Conservation (phyloP, 1,140 invertebrate genomes). For the Heterodera carotae region DNA sequence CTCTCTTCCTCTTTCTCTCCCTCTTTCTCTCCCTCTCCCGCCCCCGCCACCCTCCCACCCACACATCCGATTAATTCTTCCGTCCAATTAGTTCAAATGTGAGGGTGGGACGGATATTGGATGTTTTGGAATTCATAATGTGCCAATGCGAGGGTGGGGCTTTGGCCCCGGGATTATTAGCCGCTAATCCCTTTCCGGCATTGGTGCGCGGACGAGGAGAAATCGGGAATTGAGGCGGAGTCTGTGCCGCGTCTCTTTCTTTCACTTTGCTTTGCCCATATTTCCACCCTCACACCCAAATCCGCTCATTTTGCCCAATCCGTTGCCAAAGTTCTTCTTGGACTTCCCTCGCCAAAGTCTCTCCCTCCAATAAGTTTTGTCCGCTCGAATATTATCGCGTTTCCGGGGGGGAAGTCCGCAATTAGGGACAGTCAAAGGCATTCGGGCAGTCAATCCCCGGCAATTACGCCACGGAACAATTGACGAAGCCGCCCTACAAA, state of each 20-base stretch:
- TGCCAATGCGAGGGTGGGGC: conserved; percentile 9
- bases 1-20: no score
- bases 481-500: neutral
- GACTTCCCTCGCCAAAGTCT: neutral
- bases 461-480: neutral
- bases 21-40: neutral
- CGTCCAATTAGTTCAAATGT: neutral
- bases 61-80: neutral
- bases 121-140: conserved; percentile 7
- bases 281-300: neutral
- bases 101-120: conserved; percentile 10
- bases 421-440: conserved; percentile 1
- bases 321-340: no score
- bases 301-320: neutral
- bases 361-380: neutral
- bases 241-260: neutral
- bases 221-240: neutral
- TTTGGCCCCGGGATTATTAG: neutral
- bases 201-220: neutral
- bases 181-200: neutral
- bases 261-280: neutral
- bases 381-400: neutral
- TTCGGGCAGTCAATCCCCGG: conserved; percentile 5
- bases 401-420: conserved; percentile 9
- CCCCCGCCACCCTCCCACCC: no score